These are phyloP conservation scores for Phalanger gymnotis DNA, from an alignment of 2,797 vertebrate species.

Conservation along the genomic window DNA sequence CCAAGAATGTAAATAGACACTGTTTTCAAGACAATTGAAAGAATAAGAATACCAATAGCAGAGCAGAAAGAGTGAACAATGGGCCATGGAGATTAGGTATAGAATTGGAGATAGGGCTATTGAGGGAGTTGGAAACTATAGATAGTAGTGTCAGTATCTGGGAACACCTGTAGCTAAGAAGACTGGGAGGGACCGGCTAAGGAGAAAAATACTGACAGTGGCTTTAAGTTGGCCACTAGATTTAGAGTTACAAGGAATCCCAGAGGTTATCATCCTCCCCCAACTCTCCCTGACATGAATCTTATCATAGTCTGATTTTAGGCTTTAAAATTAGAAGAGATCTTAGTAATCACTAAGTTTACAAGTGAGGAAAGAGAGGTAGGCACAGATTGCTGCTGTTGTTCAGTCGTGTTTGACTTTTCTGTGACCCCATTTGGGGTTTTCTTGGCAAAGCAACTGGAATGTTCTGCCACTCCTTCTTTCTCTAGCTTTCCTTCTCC, in stretches of 20 bases:
- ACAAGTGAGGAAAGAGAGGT: neutral
- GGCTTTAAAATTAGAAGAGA: neutral
- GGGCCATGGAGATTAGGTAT: neutral
- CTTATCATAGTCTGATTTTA: neutral
- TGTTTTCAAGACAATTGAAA: neutral
- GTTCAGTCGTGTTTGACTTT: neutral
- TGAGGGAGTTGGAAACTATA: neutral
- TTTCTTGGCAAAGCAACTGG: neutral
- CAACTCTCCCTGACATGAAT: neutral
- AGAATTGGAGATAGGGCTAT: neutral
- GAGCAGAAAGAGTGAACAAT: neutral
- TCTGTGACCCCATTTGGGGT: neutral
- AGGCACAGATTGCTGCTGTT: neutral
- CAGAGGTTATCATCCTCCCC: neutral
- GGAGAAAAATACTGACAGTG: neutral
- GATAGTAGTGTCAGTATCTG: neutral
- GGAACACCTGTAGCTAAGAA: neutral
- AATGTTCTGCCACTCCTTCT: neutral
- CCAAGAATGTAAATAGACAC: neutral
- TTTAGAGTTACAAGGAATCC: neutral
- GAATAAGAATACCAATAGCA: neutral
- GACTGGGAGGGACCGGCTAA: neutral
- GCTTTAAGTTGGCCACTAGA: neutral
- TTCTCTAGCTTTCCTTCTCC: neutral
- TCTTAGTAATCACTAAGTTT: neutral